These are phyloP conservation scores for Aegithalos caudatus DNA, from an alignment of 2,113 vertebrate species.

Conservation along the genomic window DNA sequence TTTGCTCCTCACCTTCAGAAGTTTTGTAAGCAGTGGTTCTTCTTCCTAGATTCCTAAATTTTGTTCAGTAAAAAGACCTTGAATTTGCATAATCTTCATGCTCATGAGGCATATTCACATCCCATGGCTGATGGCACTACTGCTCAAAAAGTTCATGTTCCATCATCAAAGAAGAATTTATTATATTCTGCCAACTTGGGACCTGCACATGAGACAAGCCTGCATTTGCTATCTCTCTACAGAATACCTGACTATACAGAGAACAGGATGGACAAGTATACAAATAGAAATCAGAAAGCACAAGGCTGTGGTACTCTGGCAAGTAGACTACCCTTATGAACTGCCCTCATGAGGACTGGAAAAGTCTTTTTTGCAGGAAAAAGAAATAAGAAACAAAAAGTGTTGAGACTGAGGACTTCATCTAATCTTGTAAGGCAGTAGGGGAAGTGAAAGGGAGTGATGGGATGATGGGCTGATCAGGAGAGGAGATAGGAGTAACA, in stretches of 20 bases:
- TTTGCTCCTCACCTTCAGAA: background rate
- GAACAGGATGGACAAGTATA: background rate
- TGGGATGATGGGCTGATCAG: background rate
- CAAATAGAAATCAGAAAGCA: background rate
- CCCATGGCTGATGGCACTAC: background rate
- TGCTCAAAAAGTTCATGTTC: background rate
- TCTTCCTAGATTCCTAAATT: background rate
- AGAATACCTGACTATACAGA: background rate
- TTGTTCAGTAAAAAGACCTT: background rate
- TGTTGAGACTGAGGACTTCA: background rate
- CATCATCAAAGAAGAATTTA: background rate
- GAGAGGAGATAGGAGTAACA: background rate
- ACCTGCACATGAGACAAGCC: background rate
- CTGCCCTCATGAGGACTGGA: background rate
- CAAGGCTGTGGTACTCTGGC: background rate
- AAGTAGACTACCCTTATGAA: background rate
- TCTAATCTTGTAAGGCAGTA: background rate
- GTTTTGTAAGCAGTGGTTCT: background rate
- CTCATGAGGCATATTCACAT: background rate
- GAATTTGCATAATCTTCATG: background rate
- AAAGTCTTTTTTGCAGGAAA: background rate
- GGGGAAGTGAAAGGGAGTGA: background rate
- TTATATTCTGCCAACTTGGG: background rate
- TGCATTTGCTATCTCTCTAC: background rate
- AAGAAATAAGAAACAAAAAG: background rate